Evolutionary conservation across 1,140 invertebrate species (phyloP).

Genomic region (Drosophila chauvacae): DNA sequence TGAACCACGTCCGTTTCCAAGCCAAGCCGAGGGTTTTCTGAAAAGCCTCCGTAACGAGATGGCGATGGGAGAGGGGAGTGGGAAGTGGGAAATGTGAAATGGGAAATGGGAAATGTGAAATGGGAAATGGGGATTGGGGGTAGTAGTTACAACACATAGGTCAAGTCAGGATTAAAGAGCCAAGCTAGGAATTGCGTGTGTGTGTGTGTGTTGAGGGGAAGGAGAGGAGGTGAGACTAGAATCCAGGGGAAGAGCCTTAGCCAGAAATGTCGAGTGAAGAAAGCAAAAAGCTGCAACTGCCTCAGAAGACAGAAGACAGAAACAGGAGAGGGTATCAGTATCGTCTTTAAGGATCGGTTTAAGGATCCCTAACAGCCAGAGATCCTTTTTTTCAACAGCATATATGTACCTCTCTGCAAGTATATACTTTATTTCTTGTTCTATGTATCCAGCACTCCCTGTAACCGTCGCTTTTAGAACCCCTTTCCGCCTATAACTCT

Average conservation of each 20-base stretch:
- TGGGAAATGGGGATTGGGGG: conserved; percentile 11
- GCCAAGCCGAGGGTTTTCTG: conserved; percentile 65
- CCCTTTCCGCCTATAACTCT: conserved; percentile 18
- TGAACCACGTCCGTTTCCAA: conserved; percentile 27
- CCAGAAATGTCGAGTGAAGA: conserved; percentile 17
- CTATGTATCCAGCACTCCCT: background rate
- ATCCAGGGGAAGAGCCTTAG: conserved; percentile 23
- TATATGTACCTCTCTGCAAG: conserved; percentile 6
- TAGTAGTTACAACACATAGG: conserved; percentile 15
- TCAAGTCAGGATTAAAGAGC: conserved; percentile 60
- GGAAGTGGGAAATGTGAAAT: background rate
- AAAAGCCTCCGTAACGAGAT: conserved; percentile 38
- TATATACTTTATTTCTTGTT: background rate
- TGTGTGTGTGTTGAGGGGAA: conserved; percentile 35
- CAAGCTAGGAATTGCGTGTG: conserved; percentile 70
- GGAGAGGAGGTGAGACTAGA: background rate
- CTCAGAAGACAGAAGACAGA: conserved; percentile 37
- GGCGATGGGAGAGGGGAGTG: background rate
- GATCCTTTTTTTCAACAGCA: conserved; percentile 7
- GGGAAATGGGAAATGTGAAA: background rate
- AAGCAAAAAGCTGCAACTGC: conserved; percentile 44
- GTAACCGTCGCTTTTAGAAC: conserved; percentile 11
- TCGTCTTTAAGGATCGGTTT: background rate
- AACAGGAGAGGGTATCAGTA: background rate
- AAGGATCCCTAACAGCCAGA: conserved; percentile 18